Conservation (phyloP, 2,888 invertebrate genomes). For the Nezara viridula region DNA sequence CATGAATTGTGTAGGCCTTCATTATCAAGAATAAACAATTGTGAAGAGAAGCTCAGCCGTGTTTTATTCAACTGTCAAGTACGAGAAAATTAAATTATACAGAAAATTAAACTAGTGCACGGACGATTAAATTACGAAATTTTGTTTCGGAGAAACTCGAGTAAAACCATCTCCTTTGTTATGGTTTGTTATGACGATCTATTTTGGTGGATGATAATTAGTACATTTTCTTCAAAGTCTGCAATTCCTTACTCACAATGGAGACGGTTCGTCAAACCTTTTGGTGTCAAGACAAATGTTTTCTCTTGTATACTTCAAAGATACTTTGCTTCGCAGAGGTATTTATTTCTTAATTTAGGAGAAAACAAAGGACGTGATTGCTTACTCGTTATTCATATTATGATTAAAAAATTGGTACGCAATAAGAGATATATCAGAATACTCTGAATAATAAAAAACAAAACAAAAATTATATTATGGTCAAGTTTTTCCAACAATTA, state of each 20-base stretch:
- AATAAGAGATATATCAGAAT: neutral
- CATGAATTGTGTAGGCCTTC: neutral
- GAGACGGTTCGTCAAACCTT: neutral
- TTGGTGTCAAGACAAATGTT: neutral
- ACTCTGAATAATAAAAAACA: neutral
- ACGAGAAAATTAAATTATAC: too few species aligned
- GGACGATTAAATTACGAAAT: neutral
- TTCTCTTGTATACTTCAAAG: neutral
- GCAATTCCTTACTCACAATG: neutral
- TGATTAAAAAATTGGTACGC: neutral
- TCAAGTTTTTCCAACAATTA: too few species aligned
- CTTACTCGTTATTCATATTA: neutral
- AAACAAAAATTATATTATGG: too few species aligned
- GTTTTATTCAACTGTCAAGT: neutral
- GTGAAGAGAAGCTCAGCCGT: neutral
- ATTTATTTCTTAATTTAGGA: neutral
- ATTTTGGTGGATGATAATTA: neutral
- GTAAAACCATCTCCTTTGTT: neutral
- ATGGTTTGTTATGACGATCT: neutral
- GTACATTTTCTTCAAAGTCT: constrained; percentile 16
- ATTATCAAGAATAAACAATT: neutral
- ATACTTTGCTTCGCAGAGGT: neutral
- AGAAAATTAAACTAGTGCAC: neutral
- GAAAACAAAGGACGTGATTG: neutral
- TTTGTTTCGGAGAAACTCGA: neutral